Conservation (phyloP, 2,797 vertebrate genomes). For the Mus minutoides region DNA sequence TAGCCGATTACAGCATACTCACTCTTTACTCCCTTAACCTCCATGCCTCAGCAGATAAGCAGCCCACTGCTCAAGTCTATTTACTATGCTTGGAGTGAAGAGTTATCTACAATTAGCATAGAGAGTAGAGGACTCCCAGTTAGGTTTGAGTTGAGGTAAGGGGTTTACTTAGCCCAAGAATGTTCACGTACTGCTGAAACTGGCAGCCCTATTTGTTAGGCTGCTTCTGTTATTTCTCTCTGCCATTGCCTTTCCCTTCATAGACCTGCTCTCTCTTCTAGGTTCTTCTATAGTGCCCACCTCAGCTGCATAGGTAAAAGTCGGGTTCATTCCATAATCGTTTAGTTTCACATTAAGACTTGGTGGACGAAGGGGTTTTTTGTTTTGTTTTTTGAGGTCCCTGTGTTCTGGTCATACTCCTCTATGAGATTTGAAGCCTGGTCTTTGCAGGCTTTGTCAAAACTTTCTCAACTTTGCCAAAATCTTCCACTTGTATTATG, state of each 20-base stretch:
- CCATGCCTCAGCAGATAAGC: background rate
- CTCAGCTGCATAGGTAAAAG: background rate
- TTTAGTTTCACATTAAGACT: constrained; percentile 18
- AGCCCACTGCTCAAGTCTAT: background rate
- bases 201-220: background rate
- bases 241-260: too few species aligned
- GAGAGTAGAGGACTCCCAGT: background rate
- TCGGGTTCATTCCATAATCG: background rate
- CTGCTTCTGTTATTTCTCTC: background rate
- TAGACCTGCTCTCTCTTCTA: background rate
- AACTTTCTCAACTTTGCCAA: constrained; percentile 23
- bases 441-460: background rate
- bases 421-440: background rate
- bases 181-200: background rate
- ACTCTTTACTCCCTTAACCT: background rate
- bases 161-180: background rate
- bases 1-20: background rate
- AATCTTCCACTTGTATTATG: background rate
- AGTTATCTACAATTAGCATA: background rate
- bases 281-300: background rate
- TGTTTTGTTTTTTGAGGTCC: background rate
- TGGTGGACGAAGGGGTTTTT: background rate
- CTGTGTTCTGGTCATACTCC: background rate
- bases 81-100: background rate
- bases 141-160: constrained; percentile 56